Conservation (phyloP, 2,888 invertebrate genomes). For the Shargacucullia verbasci region DNA sequence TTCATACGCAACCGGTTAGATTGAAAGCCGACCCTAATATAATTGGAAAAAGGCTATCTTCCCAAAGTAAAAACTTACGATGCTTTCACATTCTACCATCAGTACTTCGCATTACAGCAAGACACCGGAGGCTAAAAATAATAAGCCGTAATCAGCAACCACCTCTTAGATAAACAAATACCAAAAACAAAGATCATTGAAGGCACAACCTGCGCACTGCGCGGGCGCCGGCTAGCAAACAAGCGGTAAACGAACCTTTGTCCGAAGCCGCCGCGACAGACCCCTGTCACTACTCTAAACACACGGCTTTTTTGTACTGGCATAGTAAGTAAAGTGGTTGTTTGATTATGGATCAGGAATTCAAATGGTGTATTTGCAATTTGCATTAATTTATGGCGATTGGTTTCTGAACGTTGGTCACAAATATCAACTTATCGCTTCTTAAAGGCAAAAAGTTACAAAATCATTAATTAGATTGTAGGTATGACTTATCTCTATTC, state of each 20-base stretch:
- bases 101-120: not conserved
- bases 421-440: too few species aligned
- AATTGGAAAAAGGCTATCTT: too few species aligned
- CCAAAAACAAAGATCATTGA: conserved; percentile 53
- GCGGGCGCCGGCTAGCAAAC: conserved; percentile 56
- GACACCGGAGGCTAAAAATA: not conserved
- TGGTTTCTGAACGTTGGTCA: too few species aligned
- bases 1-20: too few species aligned
- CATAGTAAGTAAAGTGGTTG: conserved; percentile 31
- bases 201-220: conserved; percentile 35
- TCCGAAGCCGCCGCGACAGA: conserved; percentile 44
- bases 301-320: conserved; percentile 37
- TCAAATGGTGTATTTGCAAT: conserved; percentile 21
- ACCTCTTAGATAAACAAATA: conserved; percentile 53
- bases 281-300: conserved; percentile 42
- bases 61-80: too few species aligned
- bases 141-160: conserved; percentile 49
- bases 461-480: too few species aligned
- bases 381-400: too few species aligned
- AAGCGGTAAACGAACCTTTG: conserved; percentile 46
- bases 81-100: too few species aligned
- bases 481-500: too few species aligned
- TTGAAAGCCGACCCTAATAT: too few species aligned
- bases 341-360: conserved; percentile 23
- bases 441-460: too few species aligned